Conservation (phyloP, 1,140 invertebrate genomes). For the Stratiolaelaps scimitus region DNA sequence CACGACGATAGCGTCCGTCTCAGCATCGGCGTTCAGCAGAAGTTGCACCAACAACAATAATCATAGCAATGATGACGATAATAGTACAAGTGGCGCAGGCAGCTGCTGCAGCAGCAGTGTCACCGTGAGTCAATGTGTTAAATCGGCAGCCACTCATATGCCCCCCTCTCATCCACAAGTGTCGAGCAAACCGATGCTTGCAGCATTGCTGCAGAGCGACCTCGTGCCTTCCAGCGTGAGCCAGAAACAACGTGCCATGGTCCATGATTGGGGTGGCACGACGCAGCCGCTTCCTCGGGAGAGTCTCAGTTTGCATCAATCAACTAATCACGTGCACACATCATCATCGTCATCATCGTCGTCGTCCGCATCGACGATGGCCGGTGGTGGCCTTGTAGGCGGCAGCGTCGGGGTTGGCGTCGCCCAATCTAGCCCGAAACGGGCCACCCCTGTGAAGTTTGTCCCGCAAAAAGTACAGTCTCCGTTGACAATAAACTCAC, state of each 20-base stretch:
- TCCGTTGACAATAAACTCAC: conserved; percentile 13
- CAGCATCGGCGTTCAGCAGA: not conserved
- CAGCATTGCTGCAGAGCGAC: conserved; percentile 22
- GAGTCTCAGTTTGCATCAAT: not conserved
- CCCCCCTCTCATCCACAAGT: too few species aligned
- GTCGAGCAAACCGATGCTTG: conserved; percentile 20
- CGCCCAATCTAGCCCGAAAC: not conserved
- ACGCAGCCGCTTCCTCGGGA: conserved; percentile 24
- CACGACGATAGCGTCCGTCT: too few species aligned
- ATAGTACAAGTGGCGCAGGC: too few species aligned
- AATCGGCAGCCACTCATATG: too few species aligned
- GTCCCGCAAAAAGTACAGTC: conserved; percentile 13
- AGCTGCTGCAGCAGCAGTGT: too few species aligned
- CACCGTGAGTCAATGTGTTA: too few species aligned
- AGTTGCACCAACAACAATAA: too few species aligned
- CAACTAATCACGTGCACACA: not conserved
- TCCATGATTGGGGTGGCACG: conserved; percentile 23
- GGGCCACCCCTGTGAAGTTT: conserved; percentile 1
- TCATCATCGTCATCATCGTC: too few species aligned
- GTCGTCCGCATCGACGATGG: not conserved
- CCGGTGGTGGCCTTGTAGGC: not conserved
- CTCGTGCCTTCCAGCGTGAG: conserved; percentile 24
- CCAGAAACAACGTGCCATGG: conserved; percentile 27
- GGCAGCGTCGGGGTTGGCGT: too few species aligned
- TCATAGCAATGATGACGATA: too few species aligned